Evolutionary conservation across 2,888 invertebrate species (phyloP).

Genomic region (Tillus elongatus): DNA sequence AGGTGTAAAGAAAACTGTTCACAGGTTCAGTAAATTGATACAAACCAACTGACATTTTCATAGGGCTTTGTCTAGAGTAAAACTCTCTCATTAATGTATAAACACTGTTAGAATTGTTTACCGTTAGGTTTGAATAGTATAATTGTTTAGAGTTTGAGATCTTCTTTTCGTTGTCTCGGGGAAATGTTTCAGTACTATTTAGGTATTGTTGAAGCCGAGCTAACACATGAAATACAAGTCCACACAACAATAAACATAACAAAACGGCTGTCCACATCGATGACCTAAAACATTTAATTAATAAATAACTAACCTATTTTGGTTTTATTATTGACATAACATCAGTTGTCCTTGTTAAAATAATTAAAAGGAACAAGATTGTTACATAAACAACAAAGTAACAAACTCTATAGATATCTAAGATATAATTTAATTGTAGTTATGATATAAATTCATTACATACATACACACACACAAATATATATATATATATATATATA

Average conservation of each 20-base stretch:
- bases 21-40: conserved; percentile 63
- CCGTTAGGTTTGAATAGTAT: conserved; percentile 25
- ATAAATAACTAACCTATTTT: too few species aligned
- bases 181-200: conserved; percentile 27
- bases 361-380: too few species aligned
- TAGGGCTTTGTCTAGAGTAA: conserved; percentile 26
- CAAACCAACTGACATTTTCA: conserved; percentile 43
- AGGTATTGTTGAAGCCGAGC: conserved; percentile 51
- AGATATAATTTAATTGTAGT: too few species aligned
- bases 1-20: conserved; percentile 70
- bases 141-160: conserved; percentile 25
- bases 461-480: too few species aligned
- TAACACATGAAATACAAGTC: conserved; percentile 55
- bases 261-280: conserved; percentile 69
- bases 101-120: conserved; percentile 28
- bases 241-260: conserved; percentile 56
- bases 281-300: too few species aligned
- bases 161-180: conserved; percentile 11
- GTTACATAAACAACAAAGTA: too few species aligned
- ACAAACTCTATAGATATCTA: too few species aligned
- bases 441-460: too few species aligned
- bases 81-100: conserved; percentile 33
- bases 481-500: too few species aligned
- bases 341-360: too few species aligned
- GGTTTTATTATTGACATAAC: too few species aligned